A percentile compares a stretch with the other conserved stretches of the same genome.
Conservation (phyloP, 2,888 invertebrate genomes). For the Acleris cristana region DNA sequence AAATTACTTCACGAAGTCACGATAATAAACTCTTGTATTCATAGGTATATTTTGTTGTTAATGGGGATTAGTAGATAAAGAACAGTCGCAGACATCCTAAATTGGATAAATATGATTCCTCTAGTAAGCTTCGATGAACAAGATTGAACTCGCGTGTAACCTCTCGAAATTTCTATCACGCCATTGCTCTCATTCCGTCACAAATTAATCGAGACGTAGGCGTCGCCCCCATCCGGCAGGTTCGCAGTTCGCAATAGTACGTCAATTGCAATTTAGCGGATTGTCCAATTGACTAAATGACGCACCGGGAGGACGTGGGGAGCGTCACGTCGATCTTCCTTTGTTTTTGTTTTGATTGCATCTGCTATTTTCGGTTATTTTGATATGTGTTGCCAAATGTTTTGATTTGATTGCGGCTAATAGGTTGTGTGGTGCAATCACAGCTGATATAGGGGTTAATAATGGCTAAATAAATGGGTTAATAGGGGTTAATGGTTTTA, state of each 20-base stretch:
- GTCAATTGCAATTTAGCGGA: conserved; percentile 44
- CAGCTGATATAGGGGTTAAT: too few species aligned
- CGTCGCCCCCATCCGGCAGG: conserved; percentile 10
- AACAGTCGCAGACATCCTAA: too few species aligned
- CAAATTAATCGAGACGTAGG: conserved; percentile 3
- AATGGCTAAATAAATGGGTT: too few species aligned
- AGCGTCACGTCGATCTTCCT: conserved; percentile 36
- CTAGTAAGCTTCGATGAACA: too few species aligned
- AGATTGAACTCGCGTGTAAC: background rate
- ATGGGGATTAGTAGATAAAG: too few species aligned
- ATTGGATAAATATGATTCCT: too few species aligned
- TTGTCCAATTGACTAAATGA: conserved; percentile 43
- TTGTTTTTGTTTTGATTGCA: conserved; percentile 12
- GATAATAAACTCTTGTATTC: too few species aligned
- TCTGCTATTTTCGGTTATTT: background rate
- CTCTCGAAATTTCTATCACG: conserved; percentile 9
- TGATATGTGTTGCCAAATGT: background rate
- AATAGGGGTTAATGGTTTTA: too few species aligned
- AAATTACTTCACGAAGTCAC: too few species aligned
- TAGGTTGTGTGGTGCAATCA: too few species aligned
- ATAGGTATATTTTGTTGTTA: too few species aligned
- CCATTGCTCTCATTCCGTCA: background rate
- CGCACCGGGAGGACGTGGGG: conserved; percentile 10
- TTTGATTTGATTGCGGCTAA: too few species aligned
- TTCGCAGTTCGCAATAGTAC: conserved; percentile 32